A percentile compares a stretch with the other conserved stretches of the same genome.
phyloP scores from a whole-genome alignment of 2,888 invertebrate species.

The Caenorhabditis afra region DNA sequence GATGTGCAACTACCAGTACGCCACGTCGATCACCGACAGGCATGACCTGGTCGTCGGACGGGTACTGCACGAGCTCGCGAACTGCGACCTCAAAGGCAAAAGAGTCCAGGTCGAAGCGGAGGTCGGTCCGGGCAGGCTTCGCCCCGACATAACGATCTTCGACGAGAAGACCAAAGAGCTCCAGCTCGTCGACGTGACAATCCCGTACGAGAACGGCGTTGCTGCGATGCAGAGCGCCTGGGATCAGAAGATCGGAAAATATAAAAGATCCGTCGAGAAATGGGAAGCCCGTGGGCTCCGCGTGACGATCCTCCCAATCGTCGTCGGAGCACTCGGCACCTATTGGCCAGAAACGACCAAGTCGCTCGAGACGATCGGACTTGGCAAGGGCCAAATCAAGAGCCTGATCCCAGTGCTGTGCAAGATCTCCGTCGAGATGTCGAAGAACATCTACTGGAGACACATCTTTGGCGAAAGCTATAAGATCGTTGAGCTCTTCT shows the following conservation, averaged over 20 bases:
- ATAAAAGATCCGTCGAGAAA: neutral
- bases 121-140: too few species aligned
- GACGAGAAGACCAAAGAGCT: neutral
- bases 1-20: neutral
- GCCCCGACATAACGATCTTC: too few species aligned
- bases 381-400: too few species aligned
- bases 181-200: constrained; percentile 12
- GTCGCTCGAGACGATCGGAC: too few species aligned
- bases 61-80: too few species aligned
- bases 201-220: constrained; percentile 19
- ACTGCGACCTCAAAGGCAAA: neutral
- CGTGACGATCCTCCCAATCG: too few species aligned
- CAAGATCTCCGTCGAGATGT: neutral
- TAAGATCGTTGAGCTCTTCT: neutral
- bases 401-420: neutral
- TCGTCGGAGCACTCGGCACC: too few species aligned
- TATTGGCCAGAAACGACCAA: too few species aligned
- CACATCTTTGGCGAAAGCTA: constrained; percentile 19
- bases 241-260: constrained; percentile 14
- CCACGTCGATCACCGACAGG: neutral
- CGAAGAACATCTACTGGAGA: constrained; percentile 31
- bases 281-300: neutral
- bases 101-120: too few species aligned
- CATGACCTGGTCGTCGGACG: constrained; percentile 10
- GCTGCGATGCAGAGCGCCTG: neutral